A percentile compares a stretch with the other conserved stretches of the same genome.
Evolutionary conservation across 2,888 invertebrate genomes (phyloP).

Genomic region (Leptura quadrifasciata): DNA sequence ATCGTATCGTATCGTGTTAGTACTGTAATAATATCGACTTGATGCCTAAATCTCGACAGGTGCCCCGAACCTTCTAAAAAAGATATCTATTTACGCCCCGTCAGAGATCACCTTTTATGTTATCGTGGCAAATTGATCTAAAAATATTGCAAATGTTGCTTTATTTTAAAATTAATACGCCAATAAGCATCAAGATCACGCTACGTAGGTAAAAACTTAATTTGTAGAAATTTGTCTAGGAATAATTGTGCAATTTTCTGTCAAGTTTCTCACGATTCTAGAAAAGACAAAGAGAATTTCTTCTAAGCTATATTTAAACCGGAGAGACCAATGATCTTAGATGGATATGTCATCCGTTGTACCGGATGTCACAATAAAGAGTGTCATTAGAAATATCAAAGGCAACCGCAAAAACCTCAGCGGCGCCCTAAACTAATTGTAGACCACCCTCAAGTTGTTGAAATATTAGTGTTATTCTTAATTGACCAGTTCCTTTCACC

Average conservation of each 20-base stretch:
- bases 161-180: slow-evolving; percentile 17
- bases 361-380: slow-evolving; percentile 66
- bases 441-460: slow-evolving; percentile 65
- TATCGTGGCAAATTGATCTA: not conserved
- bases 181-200: slow-evolving; percentile 13
- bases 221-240: slow-evolving; percentile 13
- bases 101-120: not conserved
- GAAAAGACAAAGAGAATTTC: slow-evolving; percentile 50
- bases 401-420: slow-evolving; percentile 62
- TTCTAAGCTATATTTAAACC: slow-evolving; percentile 58
- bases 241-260: slow-evolving; percentile 35
- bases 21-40: not conserved
- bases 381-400: slow-evolving; percentile 66
- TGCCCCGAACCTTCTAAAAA: not conserved
- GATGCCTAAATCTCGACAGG: not conserved
- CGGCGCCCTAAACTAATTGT: slow-evolving; percentile 66
- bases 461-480: slow-evolving; percentile 47
- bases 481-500: slow-evolving; percentile 48
- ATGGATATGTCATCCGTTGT: slow-evolving; percentile 65
- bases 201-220: slow-evolving; percentile 17
- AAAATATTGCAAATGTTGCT: not conserved
- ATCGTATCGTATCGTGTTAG: no score
- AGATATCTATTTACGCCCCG: not conserved
- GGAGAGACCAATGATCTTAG: slow-evolving; percentile 53
- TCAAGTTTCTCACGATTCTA: slow-evolving; percentile 49